These are phyloP conservation scores for Drosophila saltans DNA, from an alignment of 1,140 invertebrate species.

Conservation along the genomic window DNA sequence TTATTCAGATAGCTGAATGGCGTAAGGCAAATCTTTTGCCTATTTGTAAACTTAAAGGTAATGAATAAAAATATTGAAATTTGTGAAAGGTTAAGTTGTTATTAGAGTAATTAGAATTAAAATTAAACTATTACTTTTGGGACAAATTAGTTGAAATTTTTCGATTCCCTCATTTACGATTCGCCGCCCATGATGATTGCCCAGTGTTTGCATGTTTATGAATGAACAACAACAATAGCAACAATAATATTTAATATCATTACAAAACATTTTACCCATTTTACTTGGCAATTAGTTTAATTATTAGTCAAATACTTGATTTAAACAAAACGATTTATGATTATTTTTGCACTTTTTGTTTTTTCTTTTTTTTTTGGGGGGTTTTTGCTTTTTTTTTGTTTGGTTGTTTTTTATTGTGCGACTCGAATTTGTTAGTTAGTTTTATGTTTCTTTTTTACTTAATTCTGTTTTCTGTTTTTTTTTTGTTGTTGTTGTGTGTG, in stretches of 20 bases:
- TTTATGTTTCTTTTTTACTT: slow-evolving; percentile 34
- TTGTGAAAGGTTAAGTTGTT: too few relatives aligned
- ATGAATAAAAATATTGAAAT: too few relatives aligned
- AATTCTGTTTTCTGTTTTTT: slow-evolving; percentile 41
- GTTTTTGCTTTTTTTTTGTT: slow-evolving; percentile 22
- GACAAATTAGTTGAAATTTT: too few relatives aligned
- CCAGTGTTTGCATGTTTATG: slow-evolving; percentile 2
- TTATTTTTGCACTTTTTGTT: neutral
- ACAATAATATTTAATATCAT: slow-evolving; percentile 7
- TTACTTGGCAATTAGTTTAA: slow-evolving; percentile 36
- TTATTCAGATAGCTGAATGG: too few relatives aligned
- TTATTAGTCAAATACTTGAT: slow-evolving; percentile 11
- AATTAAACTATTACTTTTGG: too few relatives aligned
- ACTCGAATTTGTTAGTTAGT: neutral
- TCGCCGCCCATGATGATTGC: neutral
- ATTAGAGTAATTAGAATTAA: too few relatives aligned
- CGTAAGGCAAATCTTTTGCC: too few relatives aligned
- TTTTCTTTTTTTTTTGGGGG: neutral
- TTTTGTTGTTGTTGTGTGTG: slow-evolving; percentile 19
- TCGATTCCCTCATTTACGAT: neutral
- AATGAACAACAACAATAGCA: neutral
- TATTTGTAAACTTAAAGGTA: too few relatives aligned
- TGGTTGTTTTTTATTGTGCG: neutral
- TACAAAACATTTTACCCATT: slow-evolving; percentile 1
- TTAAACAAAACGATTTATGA: slow-evolving; percentile 1